Percentiles rank a stretch among this genome's conserved stretches.
Conservation (phyloP, 2,888 invertebrate genomes). For the Melanotus villosus region DNA sequence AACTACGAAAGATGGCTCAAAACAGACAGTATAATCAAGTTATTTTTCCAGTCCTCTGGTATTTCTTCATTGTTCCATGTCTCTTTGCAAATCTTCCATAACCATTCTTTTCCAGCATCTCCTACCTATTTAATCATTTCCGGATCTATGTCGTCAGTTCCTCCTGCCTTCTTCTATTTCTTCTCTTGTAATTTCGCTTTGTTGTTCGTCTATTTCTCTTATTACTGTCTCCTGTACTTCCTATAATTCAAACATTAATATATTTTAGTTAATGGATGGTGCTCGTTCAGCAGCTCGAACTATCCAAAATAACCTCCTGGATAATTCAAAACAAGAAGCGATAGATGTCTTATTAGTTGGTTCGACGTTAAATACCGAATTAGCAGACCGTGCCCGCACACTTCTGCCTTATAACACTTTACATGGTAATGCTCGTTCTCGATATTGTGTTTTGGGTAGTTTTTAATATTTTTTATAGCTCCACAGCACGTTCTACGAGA, state of each 20-base stretch:
- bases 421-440: slow-evolving; percentile 74
- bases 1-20: no score
- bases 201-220: no score
- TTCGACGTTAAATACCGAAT: slow-evolving; percentile 90
- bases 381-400: slow-evolving; percentile 92
- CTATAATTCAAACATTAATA: slow-evolving; percentile 4
- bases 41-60: no score
- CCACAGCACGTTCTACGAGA: slow-evolving; percentile 87
- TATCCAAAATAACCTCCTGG: slow-evolving; percentile 98
- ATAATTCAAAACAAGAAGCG: slow-evolving; percentile 97
- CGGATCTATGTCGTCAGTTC: no score
- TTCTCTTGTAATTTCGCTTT: no score
- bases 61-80: no score
- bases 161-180: no score
- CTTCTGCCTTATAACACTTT: slow-evolving; percentile 89
- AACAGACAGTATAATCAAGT: no score
- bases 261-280: slow-evolving; percentile 89
- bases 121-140: no score
- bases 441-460: no score
- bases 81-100: no score
- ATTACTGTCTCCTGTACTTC: not conserved
- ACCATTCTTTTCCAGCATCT: no score
- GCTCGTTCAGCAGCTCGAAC: slow-evolving; percentile 97
- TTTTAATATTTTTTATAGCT: slow-evolving; percentile 70
- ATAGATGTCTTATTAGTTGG: slow-evolving; percentile 96